A percentile compares a stretch with the other conserved stretches of the same genome.
Conservation (phyloP, 2,797 vertebrate genomes). For the Triplophysa yarkandensis region DNA sequence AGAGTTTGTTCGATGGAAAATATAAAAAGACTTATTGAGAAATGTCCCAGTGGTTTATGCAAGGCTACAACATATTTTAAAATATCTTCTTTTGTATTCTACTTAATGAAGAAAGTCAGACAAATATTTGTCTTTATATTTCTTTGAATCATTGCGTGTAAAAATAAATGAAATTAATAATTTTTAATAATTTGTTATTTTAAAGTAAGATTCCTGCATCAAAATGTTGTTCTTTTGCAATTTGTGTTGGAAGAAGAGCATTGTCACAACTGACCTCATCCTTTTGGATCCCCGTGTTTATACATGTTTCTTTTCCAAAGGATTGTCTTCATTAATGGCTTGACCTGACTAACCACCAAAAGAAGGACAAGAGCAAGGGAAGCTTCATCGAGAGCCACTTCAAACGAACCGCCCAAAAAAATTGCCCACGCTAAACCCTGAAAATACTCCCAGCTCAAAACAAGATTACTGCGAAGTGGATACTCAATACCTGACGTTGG, state of each 20-base stretch:
- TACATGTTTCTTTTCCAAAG: not conserved
- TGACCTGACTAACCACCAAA: conserved; percentile 20
- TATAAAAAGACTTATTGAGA: too few species aligned
- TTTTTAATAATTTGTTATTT: too few species aligned
- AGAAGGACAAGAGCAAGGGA: conserved; percentile 16
- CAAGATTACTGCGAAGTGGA: conserved; percentile 52
- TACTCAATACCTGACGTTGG: conserved; percentile 68
- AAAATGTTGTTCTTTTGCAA: not conserved
- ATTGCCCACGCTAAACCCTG: conserved; percentile 22
- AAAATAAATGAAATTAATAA: too few species aligned
- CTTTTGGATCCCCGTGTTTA: not conserved
- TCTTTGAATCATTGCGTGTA: too few species aligned
- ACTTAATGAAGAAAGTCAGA: too few species aligned
- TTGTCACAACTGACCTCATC: not conserved
- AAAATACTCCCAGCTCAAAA: conserved; percentile 38
- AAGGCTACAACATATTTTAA: too few species aligned
- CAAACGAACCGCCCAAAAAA: conserved; percentile 15
- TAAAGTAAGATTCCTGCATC: too few species aligned
- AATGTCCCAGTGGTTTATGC: too few species aligned
- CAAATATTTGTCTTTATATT: too few species aligned
- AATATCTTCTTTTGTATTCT: too few species aligned
- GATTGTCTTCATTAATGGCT: not conserved
- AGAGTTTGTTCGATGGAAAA: too few species aligned
- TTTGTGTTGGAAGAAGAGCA: not conserved
- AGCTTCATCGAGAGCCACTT: conserved; percentile 13